These are phyloP conservation scores for Gonocerus acuteangulatus DNA, from an alignment of 2,888 invertebrate species.

Conservation along the genomic window DNA sequence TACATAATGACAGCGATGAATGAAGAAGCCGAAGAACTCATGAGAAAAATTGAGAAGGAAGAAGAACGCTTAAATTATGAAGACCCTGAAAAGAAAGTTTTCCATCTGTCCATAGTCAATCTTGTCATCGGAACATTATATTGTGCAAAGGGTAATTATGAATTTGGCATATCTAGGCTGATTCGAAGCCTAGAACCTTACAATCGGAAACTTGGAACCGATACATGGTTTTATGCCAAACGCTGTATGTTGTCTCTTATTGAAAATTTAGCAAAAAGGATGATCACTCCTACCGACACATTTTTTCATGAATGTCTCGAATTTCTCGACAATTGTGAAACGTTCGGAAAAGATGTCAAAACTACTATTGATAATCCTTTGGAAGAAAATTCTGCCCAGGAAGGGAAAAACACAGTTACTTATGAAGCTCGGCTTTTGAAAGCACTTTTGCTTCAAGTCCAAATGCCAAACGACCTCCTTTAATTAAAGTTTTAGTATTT, in stretches of 20 bases:
- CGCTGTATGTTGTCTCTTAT: slow-evolving; percentile 88
- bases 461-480: slow-evolving; percentile 29
- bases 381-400: slow-evolving; percentile 57
- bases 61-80: slow-evolving; percentile 88
- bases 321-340: slow-evolving; percentile 85
- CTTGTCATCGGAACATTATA: slow-evolving; percentile 97
- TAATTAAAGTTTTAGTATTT: slow-evolving; percentile 10
- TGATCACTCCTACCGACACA: slow-evolving; percentile 78
- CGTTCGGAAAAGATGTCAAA: slow-evolving; percentile 75
- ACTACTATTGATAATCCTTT: slow-evolving; percentile 76
- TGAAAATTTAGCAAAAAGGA: slow-evolving; percentile 83
- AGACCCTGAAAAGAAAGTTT: slow-evolving; percentile 86
- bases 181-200: slow-evolving; percentile 94
- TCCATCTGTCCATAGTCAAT: slow-evolving; percentile 96
- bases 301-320: slow-evolving; percentile 79
- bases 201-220: slow-evolving; percentile 88
- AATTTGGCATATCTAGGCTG: slow-evolving; percentile 94
- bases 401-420: slow-evolving; percentile 81
- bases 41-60: slow-evolving; percentile 97
- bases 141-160: slow-evolving; percentile 97
- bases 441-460: slow-evolving; percentile 40
- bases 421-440: slow-evolving; percentile 82
- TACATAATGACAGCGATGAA: slow-evolving; percentile 99
- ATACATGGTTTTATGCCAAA: slow-evolving; percentile 97
- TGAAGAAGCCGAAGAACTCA: slow-evolving; percentile 95